Conservation (phyloP, 2,797 vertebrate species). For the Sebastes matsubarae region DNA sequence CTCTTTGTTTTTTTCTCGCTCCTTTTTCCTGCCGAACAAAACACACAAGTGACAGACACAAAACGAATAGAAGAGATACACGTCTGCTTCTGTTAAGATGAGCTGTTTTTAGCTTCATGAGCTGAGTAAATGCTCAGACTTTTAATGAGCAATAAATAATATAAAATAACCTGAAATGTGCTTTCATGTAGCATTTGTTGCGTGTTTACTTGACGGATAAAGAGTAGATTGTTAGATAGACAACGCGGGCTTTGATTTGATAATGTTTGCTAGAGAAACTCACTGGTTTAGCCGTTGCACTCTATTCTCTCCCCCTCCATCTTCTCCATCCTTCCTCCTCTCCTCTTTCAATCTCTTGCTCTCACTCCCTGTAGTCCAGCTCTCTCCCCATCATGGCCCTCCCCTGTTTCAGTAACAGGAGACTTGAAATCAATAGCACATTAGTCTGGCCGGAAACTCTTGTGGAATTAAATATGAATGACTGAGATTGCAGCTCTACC, state of each 20-base stretch:
- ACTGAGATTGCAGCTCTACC: constrained; percentile 86
- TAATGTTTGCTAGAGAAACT: constrained; percentile 43
- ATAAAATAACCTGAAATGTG: constrained; percentile 9
- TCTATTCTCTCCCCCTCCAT: constrained; percentile 45
- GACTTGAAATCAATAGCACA: constrained; percentile 87
- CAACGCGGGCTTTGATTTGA: constrained; percentile 11
- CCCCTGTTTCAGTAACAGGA: constrained; percentile 80
- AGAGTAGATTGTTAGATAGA: constrained; percentile 30
- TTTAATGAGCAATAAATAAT: constrained; percentile 60
- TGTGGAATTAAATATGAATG: constrained; percentile 88
- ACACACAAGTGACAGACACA: constrained; percentile 41
- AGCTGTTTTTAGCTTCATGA: constrained; percentile 39
- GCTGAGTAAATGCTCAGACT: constrained; percentile 18
- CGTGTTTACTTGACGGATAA: constrained; percentile 4
- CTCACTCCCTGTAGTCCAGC: constrained; percentile 66
- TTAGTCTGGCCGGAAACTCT: constrained; percentile 87
- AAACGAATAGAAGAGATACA: constrained; percentile 31
- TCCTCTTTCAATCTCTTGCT: constrained; percentile 67
- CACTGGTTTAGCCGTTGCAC: constrained; percentile 35
- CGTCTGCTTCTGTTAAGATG: constrained; percentile 17
- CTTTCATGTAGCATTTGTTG: constrained; percentile 31
- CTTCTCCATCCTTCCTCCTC: constrained; percentile 44
- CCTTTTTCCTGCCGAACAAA: constrained; percentile 26
- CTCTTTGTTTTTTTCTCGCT: constrained; percentile 64
- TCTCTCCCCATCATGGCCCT: constrained; percentile 51